Evolutionary conservation across 2,113 vertebrate genomes (phyloP), one percentile per base, ranked within the genome.

Genomic region (Leucoraja erinaceus): DNA sequence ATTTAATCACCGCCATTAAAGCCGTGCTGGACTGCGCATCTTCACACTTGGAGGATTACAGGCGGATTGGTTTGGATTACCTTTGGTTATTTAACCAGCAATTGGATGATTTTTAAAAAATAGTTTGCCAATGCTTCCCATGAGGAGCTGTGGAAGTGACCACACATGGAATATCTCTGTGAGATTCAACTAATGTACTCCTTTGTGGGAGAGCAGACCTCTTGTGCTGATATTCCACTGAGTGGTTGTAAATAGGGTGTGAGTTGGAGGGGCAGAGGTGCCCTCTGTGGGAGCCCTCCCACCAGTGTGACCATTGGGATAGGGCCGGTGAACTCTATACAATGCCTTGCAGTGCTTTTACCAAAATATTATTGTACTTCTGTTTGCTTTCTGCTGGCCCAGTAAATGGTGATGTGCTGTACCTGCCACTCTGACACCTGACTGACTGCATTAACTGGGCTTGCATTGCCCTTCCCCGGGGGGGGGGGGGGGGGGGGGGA

Each of bases 371-470:
- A 22, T 72, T 72, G 90, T 28, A 74, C 54, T 91, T 91, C 38
- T 38, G 63, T 54, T 91, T 72, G 72, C 47, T 91, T 91, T 25
- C 33, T 91, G 72, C 20, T 72, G 0, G 33, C 38, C 72, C 90
- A 91, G 38, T 72, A 91, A 91, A 91, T 22, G 33, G 70, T 70
- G 66, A 18, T 70, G 68, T 54, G 72, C 68, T 88, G 31, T 88
- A 63, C 5, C n/a, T 63, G 61, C 59, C 16, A 31, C 18, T 61
- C 63, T 18, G 6, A 1, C 63, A 61, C 8, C 83, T 6, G 5
- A 66, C 10, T 63, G 31, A 66, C 10, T 63, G 31, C 16, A 63
- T n/a, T 88, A 25, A 81, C 78, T 4, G 9, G 47, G 38, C 18
- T 54, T 81, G 18, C 2, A 25, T 54, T 81, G 18, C 18, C 78